These are phyloP conservation scores for Lagenorhynchus albirostris DNA, from an alignment of 2,113 vertebrate genomes.

Conservation along the genomic window DNA sequence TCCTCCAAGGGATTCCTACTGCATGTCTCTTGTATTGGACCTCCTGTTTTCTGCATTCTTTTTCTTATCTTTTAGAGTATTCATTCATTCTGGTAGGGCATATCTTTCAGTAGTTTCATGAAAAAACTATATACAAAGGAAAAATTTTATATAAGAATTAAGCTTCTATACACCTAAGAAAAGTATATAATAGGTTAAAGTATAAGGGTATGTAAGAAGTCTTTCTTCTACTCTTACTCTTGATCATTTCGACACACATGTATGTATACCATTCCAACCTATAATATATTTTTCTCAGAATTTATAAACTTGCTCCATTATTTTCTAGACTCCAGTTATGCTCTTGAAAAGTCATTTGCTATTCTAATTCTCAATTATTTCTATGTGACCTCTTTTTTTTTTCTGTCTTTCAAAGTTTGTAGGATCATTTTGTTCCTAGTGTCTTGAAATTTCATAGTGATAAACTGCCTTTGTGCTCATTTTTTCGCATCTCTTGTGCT, in stretches of 20 bases:
- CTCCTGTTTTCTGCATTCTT: background rate
- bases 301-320: background rate
- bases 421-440: background rate
- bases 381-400: background rate
- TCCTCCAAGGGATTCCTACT: background rate
- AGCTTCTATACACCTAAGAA: background rate
- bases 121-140: background rate
- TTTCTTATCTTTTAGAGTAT: background rate
- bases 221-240: background rate
- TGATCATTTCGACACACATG: background rate
- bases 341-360: background rate
- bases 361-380: background rate
- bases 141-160: background rate
- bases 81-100: background rate
- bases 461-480: background rate
- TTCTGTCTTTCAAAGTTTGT: background rate
- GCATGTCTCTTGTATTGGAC: accelerated
- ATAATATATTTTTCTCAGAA: background rate
- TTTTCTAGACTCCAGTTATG: background rate
- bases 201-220: background rate
- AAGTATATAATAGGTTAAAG: background rate
- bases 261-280: background rate
- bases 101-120: background rate
- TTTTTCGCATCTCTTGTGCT: background rate
- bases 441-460: background rate